Evolutionary conservation across 2,888 invertebrate genomes (phyloP), one percentile per base, ranked within the genome.

Genomic region (Campopleginae sp.): DNA sequence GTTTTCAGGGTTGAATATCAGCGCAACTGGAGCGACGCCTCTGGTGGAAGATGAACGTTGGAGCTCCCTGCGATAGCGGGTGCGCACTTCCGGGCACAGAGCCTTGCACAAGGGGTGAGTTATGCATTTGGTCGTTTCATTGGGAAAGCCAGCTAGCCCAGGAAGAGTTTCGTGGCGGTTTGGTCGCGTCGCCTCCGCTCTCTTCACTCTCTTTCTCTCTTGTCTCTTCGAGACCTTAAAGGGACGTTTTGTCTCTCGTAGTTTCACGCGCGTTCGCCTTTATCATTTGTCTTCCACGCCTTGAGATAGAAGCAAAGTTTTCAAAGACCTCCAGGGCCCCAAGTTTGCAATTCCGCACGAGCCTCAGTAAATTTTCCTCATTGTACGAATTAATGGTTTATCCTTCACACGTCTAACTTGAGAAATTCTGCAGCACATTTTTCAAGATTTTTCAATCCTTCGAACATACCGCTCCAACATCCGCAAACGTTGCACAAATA

Each of bases 281-380:
- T 89, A 89, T 92, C 91, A 91, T 92, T 92, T 92, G 91, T 92
- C 92, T 92, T 91, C 89, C 90, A 90, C 91, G 88, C 66, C 66
- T 51, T 63, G 75, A 63, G 92, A 92, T 92, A 91, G 91, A 90
- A 89, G 86, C 89, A 90, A 92, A 92, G 89, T 92, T 92, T 90
- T 75, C 91, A 89, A 91, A 91, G 91, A 90, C 90, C 90, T 87
- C 58, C 63, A 44, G 48, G 31, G 31, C 86, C 82, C 89, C 87
- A 89, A 91, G 91, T 91, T 91, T 79, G 61, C 61, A 79, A 70
- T 75, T 75, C 75, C 72, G n/a, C 19, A 54, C 72, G 72, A 38
- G 58, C 58, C 88, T 87, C 87, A 88, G 88, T 91, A 91, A 91
- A 91, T 91, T 91, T 90, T 89, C 90, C 66, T 84, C 84, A 84